A percentile compares a stretch with the other conserved stretches of the same genome.
These are phyloP conservation scores for Acanthosoma haemorrhoidale DNA, from an alignment of 2,888 invertebrate genomes.

Conservation along the genomic window DNA sequence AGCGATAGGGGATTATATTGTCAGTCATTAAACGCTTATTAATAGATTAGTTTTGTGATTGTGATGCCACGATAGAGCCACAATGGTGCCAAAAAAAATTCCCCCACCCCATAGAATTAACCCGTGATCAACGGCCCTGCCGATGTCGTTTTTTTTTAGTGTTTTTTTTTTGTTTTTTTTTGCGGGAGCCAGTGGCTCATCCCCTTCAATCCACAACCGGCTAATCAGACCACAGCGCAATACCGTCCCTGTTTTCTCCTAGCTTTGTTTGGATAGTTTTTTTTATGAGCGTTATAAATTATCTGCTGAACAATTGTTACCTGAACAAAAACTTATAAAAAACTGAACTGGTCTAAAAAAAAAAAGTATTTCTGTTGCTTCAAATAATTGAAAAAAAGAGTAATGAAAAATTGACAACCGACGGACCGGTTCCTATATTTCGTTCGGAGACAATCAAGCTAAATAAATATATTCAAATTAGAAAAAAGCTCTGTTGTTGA, in stretches of 20 bases:
- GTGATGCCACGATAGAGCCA: background rate
- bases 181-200: background rate
- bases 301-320: background rate
- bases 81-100: background rate
- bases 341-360: background rate
- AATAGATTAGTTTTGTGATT: conserved; percentile 15
- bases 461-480: conserved; percentile 13
- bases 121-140: conserved; percentile 22
- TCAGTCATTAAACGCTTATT: conserved; percentile 25
- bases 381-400: background rate
- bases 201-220: background rate
- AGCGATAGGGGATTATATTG: conserved; percentile 11
- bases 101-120: conserved; percentile 20
- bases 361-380: background rate
- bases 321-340: background rate
- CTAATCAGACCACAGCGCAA: conserved; percentile 4
- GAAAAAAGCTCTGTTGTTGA: conserved; percentile 6
- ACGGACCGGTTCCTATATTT: background rate
- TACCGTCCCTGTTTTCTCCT: background rate
- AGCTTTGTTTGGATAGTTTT: conserved; percentile 7
- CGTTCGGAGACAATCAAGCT: background rate
- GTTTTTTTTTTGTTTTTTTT: background rate
- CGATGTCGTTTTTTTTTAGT: conserved; percentile 8
- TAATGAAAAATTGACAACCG: conserved; percentile 16
- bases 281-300: background rate